These are phyloP conservation scores for Psephotus haematonotus DNA, from an alignment of 2,113 vertebrate genomes.

Conservation along the genomic window DNA sequence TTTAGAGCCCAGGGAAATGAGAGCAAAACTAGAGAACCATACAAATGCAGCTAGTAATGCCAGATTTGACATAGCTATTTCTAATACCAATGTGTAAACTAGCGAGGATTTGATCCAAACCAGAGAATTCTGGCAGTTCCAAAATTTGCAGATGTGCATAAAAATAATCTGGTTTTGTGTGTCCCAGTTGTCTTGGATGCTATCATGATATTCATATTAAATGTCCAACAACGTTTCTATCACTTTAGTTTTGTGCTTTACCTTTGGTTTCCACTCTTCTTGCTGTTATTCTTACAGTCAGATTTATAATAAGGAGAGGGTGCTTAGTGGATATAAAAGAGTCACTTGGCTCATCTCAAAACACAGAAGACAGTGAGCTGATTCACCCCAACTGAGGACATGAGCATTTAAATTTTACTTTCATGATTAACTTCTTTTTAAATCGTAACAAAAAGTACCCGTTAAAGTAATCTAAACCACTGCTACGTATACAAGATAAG, in stretches of 20 bases:
- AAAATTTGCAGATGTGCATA: not conserved
- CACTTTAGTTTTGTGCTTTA: not conserved
- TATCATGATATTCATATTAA: not conserved
- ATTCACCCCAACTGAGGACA: not conserved
- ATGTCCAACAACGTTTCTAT: not conserved
- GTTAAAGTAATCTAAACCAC: not conserved
- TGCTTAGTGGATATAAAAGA: not conserved
- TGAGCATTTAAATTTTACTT: slow-evolving; percentile 7
- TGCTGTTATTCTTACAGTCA: not conserved
- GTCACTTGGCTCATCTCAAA: not conserved
- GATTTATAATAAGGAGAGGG: not conserved
- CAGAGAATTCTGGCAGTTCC: not conserved
- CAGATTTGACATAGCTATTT: not conserved
- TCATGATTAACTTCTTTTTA: not conserved
- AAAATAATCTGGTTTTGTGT: not conserved
- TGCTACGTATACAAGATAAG: not conserved
- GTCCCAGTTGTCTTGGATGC: not conserved
- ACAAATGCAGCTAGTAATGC: not conserved
- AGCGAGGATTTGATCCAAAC: not conserved
- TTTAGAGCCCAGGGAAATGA: not conserved
- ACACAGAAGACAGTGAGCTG: not conserved
- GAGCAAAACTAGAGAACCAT: not conserved
- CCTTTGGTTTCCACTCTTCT: not conserved
- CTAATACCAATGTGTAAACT: not conserved
- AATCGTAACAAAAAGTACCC: not conserved